Percentiles rank a stretch among this genome's conserved stretches.
Conservation (phyloP, 2,113 vertebrate species). For the Cynopterus brachyotis region DNA sequence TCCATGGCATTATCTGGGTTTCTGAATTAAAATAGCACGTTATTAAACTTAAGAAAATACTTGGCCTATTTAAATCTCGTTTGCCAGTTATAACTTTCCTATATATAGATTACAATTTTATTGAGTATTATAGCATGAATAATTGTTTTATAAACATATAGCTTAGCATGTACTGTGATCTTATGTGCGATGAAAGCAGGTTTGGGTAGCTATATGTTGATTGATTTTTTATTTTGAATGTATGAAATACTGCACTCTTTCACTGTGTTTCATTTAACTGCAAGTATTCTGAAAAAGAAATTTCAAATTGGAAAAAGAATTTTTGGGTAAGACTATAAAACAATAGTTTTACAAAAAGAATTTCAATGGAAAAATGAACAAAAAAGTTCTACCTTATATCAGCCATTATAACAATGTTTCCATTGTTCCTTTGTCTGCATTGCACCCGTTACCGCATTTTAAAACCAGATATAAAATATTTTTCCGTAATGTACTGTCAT, state of each 20-base stretch:
- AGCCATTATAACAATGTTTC: background rate
- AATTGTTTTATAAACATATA: constrained; percentile 62
- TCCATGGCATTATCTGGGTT: constrained; percentile 29
- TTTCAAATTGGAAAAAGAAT: background rate
- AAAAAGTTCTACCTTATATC: background rate
- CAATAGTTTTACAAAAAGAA: background rate
- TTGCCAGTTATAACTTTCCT: constrained; percentile 44
- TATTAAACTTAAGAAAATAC: constrained; percentile 49
- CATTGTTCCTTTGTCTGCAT: background rate
- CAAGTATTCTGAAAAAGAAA: background rate
- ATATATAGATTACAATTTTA: constrained; percentile 52
- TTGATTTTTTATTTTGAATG: constrained; percentile 70
- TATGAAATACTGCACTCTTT: constrained; percentile 30
- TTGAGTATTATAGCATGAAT: constrained; percentile 49
- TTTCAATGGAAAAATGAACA: background rate
- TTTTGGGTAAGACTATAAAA: background rate
- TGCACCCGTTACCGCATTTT: background rate
- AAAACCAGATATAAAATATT: background rate
- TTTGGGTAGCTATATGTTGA: constrained; percentile 64
- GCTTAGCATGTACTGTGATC: constrained; percentile 68
- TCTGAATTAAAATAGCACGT: constrained; percentile 45
- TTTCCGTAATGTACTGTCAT: background rate
- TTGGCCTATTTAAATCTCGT: constrained; percentile 34
- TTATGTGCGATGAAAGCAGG: constrained; percentile 70
- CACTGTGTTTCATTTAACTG: background rate